A percentile compares a stretch with the other conserved stretches of the same genome.
Evolutionary conservation across 1,140 invertebrate species (phyloP).

Genomic region (Parasteatoda tepidariorum): DNA sequence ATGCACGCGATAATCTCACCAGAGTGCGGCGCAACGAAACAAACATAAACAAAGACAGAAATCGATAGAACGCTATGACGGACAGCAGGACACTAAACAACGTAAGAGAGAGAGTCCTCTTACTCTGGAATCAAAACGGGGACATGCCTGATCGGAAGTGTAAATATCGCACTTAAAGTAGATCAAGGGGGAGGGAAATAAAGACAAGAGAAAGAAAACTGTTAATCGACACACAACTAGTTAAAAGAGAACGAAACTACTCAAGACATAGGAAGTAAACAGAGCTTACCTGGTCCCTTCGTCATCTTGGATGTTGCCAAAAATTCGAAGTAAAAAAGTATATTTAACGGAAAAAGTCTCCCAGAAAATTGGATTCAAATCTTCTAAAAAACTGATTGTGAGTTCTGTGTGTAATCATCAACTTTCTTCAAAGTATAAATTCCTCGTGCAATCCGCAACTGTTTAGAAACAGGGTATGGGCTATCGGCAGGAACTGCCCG

Average conservation of each 20-base stretch:
- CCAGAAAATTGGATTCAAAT: conserved; percentile 15
- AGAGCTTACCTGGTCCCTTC: conserved; percentile 53
- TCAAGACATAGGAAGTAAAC: conserved; percentile 37
- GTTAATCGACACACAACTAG: conserved; percentile 7
- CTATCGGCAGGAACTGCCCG: not conserved
- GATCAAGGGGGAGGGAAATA: not conserved
- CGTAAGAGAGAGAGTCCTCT: not conserved
- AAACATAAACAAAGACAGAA: conserved; percentile 31
- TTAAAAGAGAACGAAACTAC: conserved; percentile 37
- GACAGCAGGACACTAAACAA: not conserved
- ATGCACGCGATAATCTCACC: not conserved
- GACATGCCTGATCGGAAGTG: conserved; percentile 28
- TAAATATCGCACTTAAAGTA: conserved; percentile 8
- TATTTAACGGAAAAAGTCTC: not conserved
- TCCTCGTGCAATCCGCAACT: conserved; percentile 1
- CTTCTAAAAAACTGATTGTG: not conserved
- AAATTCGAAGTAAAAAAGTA: not conserved
- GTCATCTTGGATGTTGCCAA: conserved; percentile 8
- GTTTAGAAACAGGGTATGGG: not conserved
- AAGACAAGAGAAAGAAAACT: conserved; percentile 12
- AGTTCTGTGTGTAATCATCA: not conserved
- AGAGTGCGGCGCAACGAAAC: not conserved
- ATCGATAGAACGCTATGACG: not conserved
- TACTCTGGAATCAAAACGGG: not conserved
- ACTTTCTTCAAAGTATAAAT: conserved; percentile 1